A percentile compares a stretch with the other conserved stretches of the same genome.
Conservation (phyloP, 1,140 invertebrate species). For the Cotesia chilonis region DNA sequence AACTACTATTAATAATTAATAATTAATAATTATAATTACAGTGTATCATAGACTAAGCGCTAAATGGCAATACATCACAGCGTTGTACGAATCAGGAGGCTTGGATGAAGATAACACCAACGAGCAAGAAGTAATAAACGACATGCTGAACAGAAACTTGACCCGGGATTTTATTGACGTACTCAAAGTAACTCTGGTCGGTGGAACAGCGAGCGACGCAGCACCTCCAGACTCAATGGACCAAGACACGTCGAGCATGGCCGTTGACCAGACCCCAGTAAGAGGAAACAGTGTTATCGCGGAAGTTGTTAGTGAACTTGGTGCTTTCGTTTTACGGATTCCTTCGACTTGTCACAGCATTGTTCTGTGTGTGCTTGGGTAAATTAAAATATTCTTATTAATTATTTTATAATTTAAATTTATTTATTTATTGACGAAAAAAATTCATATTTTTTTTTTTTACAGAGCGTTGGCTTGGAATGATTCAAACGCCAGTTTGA, state of each 20-base stretch:
- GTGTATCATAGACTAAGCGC: constrained; percentile 78
- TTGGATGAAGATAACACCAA: constrained; percentile 83
- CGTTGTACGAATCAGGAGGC: constrained; percentile 77
- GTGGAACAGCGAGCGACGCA: constrained; percentile 64
- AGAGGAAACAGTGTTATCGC: constrained; percentile 69
- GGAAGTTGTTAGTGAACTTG: constrained; percentile 79
- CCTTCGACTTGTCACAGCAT: constrained; percentile 74
- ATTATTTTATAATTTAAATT: not conserved
- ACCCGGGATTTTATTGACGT: constrained; percentile 88
- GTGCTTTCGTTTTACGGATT: constrained; percentile 72
- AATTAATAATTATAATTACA: constrained; percentile 50
- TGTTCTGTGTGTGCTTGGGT: constrained; percentile 69
- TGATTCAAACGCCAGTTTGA: constrained; percentile 81
- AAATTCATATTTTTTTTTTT: not conserved
- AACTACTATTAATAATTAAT: constrained; percentile 17
- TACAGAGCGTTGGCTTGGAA: constrained; percentile 83
- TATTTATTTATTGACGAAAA: too few relatives aligned
- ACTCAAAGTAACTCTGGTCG: constrained; percentile 74
- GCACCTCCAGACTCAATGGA: constrained; percentile 70
- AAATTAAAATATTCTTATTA: constrained; percentile 50
- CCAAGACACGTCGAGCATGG: constrained; percentile 71
- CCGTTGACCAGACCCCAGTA: constrained; percentile 68
- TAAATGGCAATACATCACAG: constrained; percentile 82
- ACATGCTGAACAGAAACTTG: constrained; percentile 86
- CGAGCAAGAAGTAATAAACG: constrained; percentile 87